Evolutionary conservation across 2,888 invertebrate species (phyloP).

Genomic region (Tenthredo distinguenda): DNA sequence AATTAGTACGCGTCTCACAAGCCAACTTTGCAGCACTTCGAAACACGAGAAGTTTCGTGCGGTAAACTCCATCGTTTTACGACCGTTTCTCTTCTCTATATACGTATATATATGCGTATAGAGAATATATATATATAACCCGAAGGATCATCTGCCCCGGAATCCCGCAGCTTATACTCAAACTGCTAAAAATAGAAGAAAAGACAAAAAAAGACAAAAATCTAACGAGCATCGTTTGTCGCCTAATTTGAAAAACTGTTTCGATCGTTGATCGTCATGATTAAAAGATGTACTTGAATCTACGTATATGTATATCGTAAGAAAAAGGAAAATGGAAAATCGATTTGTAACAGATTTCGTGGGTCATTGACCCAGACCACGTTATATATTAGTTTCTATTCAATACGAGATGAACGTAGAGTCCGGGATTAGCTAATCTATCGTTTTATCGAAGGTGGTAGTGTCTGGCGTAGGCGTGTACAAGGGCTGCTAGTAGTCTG

Average conservation of each 20-base stretch:
- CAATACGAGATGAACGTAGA: not conserved
- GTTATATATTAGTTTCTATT: not conserved
- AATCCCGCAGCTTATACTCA: not conserved
- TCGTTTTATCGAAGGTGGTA: constrained; percentile 47
- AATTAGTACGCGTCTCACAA: constrained; percentile 32
- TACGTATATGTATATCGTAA: not conserved
- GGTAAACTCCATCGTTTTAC: not conserved
- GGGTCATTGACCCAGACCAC: constrained; percentile 22
- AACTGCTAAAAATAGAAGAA: not conserved
- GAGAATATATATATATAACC: too few species aligned
- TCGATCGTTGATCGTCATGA: too few species aligned
- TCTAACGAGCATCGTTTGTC: not conserved
- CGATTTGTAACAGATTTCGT: not conserved
- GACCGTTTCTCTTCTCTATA: constrained; percentile 3
- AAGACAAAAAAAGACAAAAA: not conserved
- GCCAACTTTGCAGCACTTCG: constrained; percentile 12
- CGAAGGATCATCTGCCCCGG: not conserved
- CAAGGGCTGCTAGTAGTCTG: constrained; percentile 36
- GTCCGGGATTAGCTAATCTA: constrained; percentile 43
- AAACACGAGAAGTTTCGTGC: not conserved
- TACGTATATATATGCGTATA: too few species aligned
- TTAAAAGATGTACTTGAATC: too few species aligned
- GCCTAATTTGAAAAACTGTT: not conserved
- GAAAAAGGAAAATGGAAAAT: not conserved
- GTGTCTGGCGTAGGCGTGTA: constrained; percentile 43